These are phyloP conservation scores for Poicephalus gulielmi DNA, from an alignment of 2,113 vertebrate species.

Conservation along the genomic window DNA sequence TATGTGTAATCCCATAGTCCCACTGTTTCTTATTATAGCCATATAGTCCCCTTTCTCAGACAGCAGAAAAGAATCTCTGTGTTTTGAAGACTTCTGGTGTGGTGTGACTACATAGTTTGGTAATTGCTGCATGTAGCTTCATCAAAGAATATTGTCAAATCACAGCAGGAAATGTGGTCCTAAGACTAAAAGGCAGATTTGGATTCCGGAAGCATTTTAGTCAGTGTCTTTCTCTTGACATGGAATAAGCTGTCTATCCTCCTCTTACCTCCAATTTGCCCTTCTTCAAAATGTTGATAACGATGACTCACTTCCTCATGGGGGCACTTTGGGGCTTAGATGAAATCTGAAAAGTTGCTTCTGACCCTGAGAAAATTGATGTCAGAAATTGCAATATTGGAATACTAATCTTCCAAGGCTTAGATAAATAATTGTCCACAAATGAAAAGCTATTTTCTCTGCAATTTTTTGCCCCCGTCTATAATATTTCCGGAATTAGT, in stretches of 20 bases:
- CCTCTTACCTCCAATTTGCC: not conserved
- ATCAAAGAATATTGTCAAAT: not conserved
- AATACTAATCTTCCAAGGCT: constrained; percentile 36
- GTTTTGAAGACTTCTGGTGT: not conserved
- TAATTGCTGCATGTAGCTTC: not conserved
- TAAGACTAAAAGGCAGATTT: not conserved
- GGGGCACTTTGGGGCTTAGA: constrained; percentile 7
- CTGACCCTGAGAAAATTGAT: constrained; percentile 47
- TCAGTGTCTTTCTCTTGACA: not conserved
- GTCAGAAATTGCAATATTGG: constrained; percentile 31
- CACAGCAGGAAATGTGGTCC: not conserved
- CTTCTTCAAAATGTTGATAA: constrained; percentile 17
- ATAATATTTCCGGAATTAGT: constrained; percentile 52
- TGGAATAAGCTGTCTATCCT: not conserved
- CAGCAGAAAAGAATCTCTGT: not conserved
- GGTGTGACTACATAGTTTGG: not conserved
- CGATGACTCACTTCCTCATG: not conserved
- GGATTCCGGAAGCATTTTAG: not conserved
- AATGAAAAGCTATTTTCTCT: constrained; percentile 42
- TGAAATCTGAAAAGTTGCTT: constrained; percentile 24
- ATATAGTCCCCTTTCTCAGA: not conserved
- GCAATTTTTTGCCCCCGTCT: not conserved
- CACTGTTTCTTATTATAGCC: not conserved
- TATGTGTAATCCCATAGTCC: not conserved
- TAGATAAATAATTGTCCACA: constrained; percentile 33